phyloP scores from a whole-genome alignment of 2,797 vertebrate genomes.

The Bradypodion ventrale region DNA sequence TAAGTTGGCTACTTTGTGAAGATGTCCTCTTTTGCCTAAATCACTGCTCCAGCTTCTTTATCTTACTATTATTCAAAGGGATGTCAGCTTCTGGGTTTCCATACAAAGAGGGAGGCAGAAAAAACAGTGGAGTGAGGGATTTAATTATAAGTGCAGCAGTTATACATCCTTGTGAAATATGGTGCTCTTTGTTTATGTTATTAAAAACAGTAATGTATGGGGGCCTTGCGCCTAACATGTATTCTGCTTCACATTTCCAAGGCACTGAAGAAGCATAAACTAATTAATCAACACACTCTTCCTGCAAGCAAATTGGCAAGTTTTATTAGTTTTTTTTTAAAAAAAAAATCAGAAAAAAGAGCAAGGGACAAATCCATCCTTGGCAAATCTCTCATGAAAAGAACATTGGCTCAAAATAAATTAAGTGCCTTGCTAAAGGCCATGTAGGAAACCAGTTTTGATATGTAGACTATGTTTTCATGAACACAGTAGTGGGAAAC shows the following conservation, averaged over 20 bases:
- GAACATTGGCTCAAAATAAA: slow-evolving; percentile 11
- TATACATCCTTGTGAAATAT: slow-evolving; percentile 52
- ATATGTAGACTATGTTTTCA: neutral
- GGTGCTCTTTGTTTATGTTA: slow-evolving; percentile 16
- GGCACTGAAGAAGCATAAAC: neutral
- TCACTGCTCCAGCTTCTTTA: slow-evolving; percentile 46
- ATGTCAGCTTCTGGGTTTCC: slow-evolving; percentile 49
- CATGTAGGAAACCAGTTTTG: rapidly evolving
- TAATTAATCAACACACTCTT: neutral
- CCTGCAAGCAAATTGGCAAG: slow-evolving; percentile 2
- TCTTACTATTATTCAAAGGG: slow-evolving; percentile 46
- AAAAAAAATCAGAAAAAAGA: neutral
- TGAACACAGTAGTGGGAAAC: neutral
- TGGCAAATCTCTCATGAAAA: slow-evolving; percentile 4
- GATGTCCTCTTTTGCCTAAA: slow-evolving; percentile 59
- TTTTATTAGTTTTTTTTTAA: neutral
- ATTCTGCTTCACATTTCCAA: neutral
- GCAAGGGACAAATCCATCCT: slow-evolving; percentile 6
- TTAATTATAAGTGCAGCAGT: slow-evolving; percentile 21
- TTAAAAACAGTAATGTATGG: slow-evolving; percentile 26
- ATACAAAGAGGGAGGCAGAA: slow-evolving; percentile 56
- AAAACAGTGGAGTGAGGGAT: slow-evolving; percentile 42
- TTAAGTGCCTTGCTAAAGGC: slow-evolving; percentile 1
- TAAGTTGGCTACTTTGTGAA: slow-evolving; percentile 59
- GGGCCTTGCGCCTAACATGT: rapidly evolving